phyloP scores from a whole-genome alignment of 1,140 invertebrate species.

The Orius insidiosus region DNA sequence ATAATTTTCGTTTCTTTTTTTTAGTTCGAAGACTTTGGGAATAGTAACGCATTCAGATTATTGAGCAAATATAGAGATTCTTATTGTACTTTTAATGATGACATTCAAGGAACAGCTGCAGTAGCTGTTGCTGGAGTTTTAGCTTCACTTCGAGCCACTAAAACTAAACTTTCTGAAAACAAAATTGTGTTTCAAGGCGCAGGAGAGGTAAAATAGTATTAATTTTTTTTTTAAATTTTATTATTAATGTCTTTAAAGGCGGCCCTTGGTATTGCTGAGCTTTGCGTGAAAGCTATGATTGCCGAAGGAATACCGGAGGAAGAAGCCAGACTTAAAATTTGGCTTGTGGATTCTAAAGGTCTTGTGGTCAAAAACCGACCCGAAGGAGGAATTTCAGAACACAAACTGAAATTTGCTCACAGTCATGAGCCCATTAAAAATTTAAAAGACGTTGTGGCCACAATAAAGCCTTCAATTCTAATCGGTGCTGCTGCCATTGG shows the following conservation, averaged over 20 bases:
- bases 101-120: conserved; percentile 82
- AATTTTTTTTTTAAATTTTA: conserved; percentile 9
- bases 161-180: conserved; percentile 58
- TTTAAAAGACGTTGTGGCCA: conserved; percentile 56
- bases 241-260: conserved; percentile 34
- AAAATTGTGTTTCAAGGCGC: conserved; percentile 81
- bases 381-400: conserved; percentile 50
- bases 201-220: conserved; percentile 46
- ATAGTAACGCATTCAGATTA: conserved; percentile 74
- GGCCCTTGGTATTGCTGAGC: conserved; percentile 67
- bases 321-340: conserved; percentile 55
- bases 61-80: conserved; percentile 64
- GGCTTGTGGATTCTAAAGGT: conserved; percentile 52
- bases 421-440: conserved; percentile 45
- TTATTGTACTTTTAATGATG: conserved; percentile 92
- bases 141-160: conserved; percentile 62
- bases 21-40: conserved; percentile 90
- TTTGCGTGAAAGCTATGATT: conserved; percentile 76
- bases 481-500: conserved; percentile 72
- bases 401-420: conserved; percentile 62
- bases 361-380: conserved; percentile 61
- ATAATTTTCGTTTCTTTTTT: too few relatives aligned
- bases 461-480: conserved; percentile 64
- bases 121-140: conserved; percentile 83
- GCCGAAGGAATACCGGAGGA: conserved; percentile 52